Evolutionary conservation across 2,888 invertebrate genomes (phyloP), one percentile per base, ranked within the genome.

Genomic region (Tipula confusa): DNA sequence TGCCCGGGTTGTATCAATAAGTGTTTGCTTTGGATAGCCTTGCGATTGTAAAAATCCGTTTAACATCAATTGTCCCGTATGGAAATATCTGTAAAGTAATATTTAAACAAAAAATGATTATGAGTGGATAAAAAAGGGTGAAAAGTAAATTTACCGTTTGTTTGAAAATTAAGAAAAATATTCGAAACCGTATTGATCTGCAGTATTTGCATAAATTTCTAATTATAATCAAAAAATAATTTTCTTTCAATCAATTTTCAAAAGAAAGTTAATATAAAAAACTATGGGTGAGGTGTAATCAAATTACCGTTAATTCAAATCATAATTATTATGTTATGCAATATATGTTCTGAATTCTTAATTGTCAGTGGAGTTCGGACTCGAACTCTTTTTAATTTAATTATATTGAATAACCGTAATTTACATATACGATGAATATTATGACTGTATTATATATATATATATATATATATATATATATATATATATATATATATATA

Each of bases 1-100:
- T 0, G 96, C 94, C 31, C 92, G 91, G 1, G 91, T 90, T 43
- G 93, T 90, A 87, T 95, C 93, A 87, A 96, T 93, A 86, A 93
- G 91, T 0, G 93, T 92, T 79, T 90, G 90, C 87, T 95, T 94
- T 0, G 95, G 95, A 83, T 94, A 92, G 83, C 95, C 95, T 88
- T 95, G 94, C 24, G 93, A 90, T 87, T 94, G 94, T 2, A 96
- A 89, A 88, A 95, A 94, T 81, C 93, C 92, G 89, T 96, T 96
- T 48, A 94, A 91, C 86, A 96, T 91, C 87, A 93, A 93, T 86
- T 95, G 93, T 0, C 91, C 92, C 0, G 94, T 93, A 38, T 92
- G 88, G 83, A 95, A 88, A 88, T 95, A 95, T 87, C 95, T 95
- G 89, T 81, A 89, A 89, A 13, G 13, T 28, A 79, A 24, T 28